Percentiles rank a stretch among this genome's conserved stretches.
Evolutionary conservation across 64 coral and sea anemone genomes (phyloP).

Genomic region (Pocillopora damicornis): DNA sequence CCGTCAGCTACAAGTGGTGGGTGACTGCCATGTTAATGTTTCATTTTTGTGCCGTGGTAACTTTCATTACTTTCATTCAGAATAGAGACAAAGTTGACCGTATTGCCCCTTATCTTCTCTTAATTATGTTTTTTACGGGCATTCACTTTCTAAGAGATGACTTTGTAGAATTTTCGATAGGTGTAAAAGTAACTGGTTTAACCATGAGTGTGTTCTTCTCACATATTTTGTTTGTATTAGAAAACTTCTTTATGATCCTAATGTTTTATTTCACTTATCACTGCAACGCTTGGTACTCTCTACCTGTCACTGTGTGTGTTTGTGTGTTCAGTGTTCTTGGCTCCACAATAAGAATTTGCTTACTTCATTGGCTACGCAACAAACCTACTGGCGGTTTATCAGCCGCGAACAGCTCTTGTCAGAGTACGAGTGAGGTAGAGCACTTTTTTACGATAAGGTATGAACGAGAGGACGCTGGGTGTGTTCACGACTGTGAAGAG

Average conservation of each 20-base stretch:
- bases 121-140: not conserved
- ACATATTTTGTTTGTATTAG: too few relatives aligned
- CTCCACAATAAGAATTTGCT: not conserved
- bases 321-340: not conserved
- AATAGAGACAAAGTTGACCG: not conserved
- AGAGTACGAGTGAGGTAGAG: too few relatives aligned
- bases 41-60: not conserved
- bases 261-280: not conserved
- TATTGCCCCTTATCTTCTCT: not conserved
- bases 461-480: too few relatives aligned
- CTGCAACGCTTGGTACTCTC: slow-evolving; percentile 14
- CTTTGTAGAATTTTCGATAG: too few relatives aligned
- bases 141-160: not conserved
- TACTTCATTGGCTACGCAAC: not conserved
- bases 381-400: too few relatives aligned
- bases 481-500: too few relatives aligned
- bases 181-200: too few relatives aligned
- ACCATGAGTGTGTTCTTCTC: too few relatives aligned
- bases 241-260: too few relatives aligned
- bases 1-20: not conserved
- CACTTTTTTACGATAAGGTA: too few relatives aligned
- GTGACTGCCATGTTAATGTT: not conserved
- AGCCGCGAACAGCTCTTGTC: too few relatives aligned
- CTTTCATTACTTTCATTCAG: too few relatives aligned
- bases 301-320: slow-evolving; percentile 10